Percentiles rank a stretch among this genome's conserved stretches.
Conservation (phyloP, 2,888 invertebrate genomes). For the Leptinotarsa haldemani region DNA sequence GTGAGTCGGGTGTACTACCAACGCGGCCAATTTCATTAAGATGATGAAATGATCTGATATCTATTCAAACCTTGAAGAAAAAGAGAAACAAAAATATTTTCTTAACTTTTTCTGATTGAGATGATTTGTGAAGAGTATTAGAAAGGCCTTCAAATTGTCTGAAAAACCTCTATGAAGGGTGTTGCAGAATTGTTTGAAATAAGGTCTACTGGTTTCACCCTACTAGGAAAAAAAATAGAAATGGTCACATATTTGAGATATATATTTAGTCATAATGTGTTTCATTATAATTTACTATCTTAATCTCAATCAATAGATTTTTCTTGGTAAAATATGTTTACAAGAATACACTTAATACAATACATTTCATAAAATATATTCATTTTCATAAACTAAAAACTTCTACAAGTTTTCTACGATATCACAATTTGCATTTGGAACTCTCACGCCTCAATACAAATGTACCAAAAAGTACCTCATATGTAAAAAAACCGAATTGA, state of each 20-base stretch:
- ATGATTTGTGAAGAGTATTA: no score
- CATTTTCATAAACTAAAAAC: conserved; percentile 60
- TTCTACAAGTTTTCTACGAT: conserved; percentile 62
- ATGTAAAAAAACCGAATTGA: conserved; percentile 8
- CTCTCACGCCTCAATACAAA: conserved; percentile 49
- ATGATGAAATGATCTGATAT: no score
- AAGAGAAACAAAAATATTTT: no score
- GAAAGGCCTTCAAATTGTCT: no score
- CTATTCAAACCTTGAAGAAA: no score
- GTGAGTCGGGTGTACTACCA: no score
- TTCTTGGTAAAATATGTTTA: conserved; percentile 51
- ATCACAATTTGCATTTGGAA: conserved; percentile 64
- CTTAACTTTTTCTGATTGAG: no score
- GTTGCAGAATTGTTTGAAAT: no score
- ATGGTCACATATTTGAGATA: background rate
- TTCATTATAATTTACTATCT: conserved; percentile 44
- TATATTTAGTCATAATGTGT: conserved; percentile 37
- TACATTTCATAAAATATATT: conserved; percentile 63
- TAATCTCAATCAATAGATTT: conserved; percentile 39
- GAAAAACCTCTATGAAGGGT: no score
- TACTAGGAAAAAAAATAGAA: background rate
- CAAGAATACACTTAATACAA: conserved; percentile 61
- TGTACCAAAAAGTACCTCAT: conserved; percentile 34
- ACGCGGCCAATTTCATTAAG: no score
- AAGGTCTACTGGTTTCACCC: background rate